These are phyloP conservation scores for Corydoras sp. DNA, from an alignment of 2,113 vertebrate genomes.

Conservation along the genomic window DNA sequence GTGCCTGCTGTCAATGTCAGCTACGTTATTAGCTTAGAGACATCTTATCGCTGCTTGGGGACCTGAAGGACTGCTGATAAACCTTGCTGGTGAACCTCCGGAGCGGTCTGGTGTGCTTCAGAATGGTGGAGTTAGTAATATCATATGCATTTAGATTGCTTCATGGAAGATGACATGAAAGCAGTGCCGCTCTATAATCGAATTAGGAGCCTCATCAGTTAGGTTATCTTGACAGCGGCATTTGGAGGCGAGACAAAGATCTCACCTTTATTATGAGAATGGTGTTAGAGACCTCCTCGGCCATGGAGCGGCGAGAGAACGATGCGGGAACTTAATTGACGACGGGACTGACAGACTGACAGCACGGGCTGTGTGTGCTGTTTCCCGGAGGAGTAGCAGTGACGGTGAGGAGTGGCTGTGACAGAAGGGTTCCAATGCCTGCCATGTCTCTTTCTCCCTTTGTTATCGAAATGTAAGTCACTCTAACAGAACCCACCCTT, in stretches of 20 bases:
- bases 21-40: no score
- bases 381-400: no score
- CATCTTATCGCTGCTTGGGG: constrained; percentile 26
- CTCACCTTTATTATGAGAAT: constrained; percentile 7
- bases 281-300: constrained; percentile 13
- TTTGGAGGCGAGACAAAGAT: constrained; percentile 20
- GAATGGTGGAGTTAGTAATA: constrained; percentile 2
- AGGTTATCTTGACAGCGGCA: constrained; percentile 26
- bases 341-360: constrained; percentile 45
- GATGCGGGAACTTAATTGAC: constrained; percentile 44
- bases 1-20: no score
- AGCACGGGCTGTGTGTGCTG: no score
- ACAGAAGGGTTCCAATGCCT: no score
- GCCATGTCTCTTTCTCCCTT: no score
- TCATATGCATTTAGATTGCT: constrained; percentile 11
- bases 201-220: constrained; percentile 30
- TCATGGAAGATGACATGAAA: background rate
- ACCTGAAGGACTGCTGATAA: constrained; percentile 16
- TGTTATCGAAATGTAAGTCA: no score
- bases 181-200: constrained; percentile 11
- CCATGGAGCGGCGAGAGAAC: constrained; percentile 1
- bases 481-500: no score
- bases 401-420: no score
- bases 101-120: background rate
- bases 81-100: background rate